phyloP scores from a whole-genome alignment of 2,797 vertebrate genomes.

The Craterocephalus amniculus region DNA sequence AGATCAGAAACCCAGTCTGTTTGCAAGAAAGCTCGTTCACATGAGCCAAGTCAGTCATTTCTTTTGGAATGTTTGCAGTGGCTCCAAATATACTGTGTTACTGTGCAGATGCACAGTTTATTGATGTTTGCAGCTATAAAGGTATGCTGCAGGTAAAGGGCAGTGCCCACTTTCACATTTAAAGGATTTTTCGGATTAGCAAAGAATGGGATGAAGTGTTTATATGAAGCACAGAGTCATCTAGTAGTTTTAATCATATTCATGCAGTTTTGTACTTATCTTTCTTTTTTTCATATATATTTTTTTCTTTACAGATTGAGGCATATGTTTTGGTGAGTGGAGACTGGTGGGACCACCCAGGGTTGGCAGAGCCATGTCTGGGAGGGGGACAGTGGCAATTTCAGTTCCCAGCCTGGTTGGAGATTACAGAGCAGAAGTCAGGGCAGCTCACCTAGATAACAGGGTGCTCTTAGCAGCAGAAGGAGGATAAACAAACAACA shows the following conservation, averaged over 20 bases:
- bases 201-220: constrained; percentile 26
- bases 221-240: constrained; percentile 22
- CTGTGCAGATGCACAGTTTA: constrained; percentile 72
- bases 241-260: constrained; percentile 32
- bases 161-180: constrained; percentile 61
- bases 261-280: constrained; percentile 35
- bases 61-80: constrained; percentile 70
- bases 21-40: constrained; percentile 62
- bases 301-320: constrained; percentile 83
- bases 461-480: constrained; percentile 70
- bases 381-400: constrained; percentile 63
- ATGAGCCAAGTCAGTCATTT: constrained; percentile 67
- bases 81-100: constrained; percentile 66
- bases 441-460: constrained; percentile 78
- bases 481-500: constrained; percentile 77
- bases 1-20: constrained; percentile 33
- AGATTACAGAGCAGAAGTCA: constrained; percentile 79
- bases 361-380: constrained; percentile 45
- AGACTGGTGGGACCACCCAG: constrained; percentile 75
- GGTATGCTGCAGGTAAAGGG: constrained; percentile 55
- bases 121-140: constrained; percentile 75
- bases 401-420: constrained; percentile 65
- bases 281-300: background rate
- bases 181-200: constrained; percentile 61
- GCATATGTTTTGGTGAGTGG: constrained; percentile 94